Evolutionary conservation across 1,140 invertebrate species (phyloP), one percentile per base, ranked within the genome.

Genomic region (Lasioglossum albipes): DNA sequence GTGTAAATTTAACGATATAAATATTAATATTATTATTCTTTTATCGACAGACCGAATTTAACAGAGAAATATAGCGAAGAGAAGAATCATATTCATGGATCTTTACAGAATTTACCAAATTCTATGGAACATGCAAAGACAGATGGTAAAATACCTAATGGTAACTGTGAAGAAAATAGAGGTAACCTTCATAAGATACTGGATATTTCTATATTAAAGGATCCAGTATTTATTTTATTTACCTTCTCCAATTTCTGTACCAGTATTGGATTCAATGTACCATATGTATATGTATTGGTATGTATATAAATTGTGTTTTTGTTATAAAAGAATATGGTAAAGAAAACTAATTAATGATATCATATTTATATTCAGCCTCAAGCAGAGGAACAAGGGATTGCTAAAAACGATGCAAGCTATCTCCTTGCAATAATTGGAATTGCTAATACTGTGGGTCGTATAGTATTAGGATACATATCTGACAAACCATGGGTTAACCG

Each of bases 251-350:
- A 99, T 93, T 98, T 99, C 91, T 96, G 98, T 88, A 99, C 98
- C 10, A 98, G 97, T 90, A 97, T 99, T 85, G 98, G 98, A 52
- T 99, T 99, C 94, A 98, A 99, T 92, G 96, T 99, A 88, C 98
- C 98, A 74, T 97, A 98, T 93, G 94, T 99, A 83, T 97, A 97
- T 92, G 94, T 97, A 61, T 95, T 95, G 79, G 95, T 95, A 89
- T 93, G 59, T 57, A 74, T 69, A 61, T 0, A 27, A 9, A 10
- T 31, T 27, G 12, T 5, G 52, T 3, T 49, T 73, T 49, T 54
- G 2, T 41, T 27, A 2, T 41, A n/a, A 18, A 20, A 54, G 41
- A 54, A 54, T 0, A 2, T 27, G 57, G 6, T 1, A 5, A 59
- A 59, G 18, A n/a, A 59, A 20, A n/a, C 10, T 2, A n/a, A n/a